These are phyloP conservation scores for Dryadula phaetusa DNA, from an alignment of 2,888 invertebrate species.

Conservation along the genomic window DNA sequence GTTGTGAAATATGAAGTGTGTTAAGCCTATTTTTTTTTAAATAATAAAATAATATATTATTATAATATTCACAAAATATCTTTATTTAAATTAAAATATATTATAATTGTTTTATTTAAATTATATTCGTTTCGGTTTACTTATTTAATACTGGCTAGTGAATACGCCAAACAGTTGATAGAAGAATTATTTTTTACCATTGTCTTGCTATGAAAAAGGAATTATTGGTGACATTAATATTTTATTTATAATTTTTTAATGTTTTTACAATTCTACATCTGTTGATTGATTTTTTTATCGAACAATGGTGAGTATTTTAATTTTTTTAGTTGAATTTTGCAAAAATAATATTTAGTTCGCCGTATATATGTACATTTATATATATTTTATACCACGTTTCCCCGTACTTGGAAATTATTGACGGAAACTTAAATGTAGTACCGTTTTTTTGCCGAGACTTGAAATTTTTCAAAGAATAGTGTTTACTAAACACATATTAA, in stretches of 20 bases:
- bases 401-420: background rate
- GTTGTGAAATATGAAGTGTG: background rate
- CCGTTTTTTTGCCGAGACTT: no score
- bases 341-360: background rate
- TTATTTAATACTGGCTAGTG: slow-evolving; percentile 23
- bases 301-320: slow-evolving; percentile 27
- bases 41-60: background rate
- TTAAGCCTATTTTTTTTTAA: background rate
- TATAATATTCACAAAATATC: background rate
- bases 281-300: background rate
- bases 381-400: background rate
- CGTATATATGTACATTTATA: background rate
- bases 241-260: slow-evolving; percentile 30
- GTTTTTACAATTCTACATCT: slow-evolving; percentile 28
- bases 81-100: background rate
- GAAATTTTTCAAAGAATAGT: no score
- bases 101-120: background rate
- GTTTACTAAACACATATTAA: no score
- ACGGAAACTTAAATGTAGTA: background rate
- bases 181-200: slow-evolving; percentile 33
- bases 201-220: slow-evolving; percentile 30
- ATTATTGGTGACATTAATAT: slow-evolving; percentile 29
- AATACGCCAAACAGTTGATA: slow-evolving; percentile 26
- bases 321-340: background rate
- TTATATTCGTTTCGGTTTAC: background rate